A percentile compares a stretch with the other conserved stretches of the same genome.
phyloP scores from a whole-genome alignment of 2,113 vertebrate genomes.

The Poeciliopsis retropinna region DNA sequence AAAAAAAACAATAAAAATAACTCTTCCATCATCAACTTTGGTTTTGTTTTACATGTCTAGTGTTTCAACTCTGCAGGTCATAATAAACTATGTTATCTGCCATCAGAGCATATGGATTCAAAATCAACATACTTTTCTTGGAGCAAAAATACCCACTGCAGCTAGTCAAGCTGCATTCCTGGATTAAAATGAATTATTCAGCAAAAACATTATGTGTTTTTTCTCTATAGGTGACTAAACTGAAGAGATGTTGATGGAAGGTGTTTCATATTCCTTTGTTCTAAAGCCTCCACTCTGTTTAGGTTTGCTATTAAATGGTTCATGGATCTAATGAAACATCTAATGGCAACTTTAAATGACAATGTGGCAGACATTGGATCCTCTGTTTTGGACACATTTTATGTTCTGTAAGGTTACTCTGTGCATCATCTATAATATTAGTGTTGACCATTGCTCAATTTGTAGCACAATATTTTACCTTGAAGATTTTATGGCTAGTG shows the following conservation, averaged over 20 bases:
- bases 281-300: not conserved
- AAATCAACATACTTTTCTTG: no score
- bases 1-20: no score
- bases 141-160: not conserved
- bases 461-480: not conserved
- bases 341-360: not conserved
- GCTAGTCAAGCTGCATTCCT: not conserved
- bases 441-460: not conserved
- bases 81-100: no score
- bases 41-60: no score
- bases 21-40: no score
- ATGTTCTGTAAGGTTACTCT: constrained; percentile 14
- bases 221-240: not conserved
- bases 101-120: no score
- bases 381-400: constrained; percentile 10
- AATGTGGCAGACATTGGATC: not conserved
- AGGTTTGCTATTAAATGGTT: constrained; percentile 1
- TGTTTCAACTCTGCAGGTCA: no score
- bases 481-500: constrained; percentile 5
- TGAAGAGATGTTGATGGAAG: not conserved
- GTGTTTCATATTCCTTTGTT: not conserved
- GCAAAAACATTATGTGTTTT: not conserved
- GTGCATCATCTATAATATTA: not conserved
- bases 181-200: not conserved
- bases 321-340: not conserved